These are phyloP conservation scores for Drosophila teissieri DNA, from an alignment of 1,140 invertebrate genomes.

Conservation along the genomic window DNA sequence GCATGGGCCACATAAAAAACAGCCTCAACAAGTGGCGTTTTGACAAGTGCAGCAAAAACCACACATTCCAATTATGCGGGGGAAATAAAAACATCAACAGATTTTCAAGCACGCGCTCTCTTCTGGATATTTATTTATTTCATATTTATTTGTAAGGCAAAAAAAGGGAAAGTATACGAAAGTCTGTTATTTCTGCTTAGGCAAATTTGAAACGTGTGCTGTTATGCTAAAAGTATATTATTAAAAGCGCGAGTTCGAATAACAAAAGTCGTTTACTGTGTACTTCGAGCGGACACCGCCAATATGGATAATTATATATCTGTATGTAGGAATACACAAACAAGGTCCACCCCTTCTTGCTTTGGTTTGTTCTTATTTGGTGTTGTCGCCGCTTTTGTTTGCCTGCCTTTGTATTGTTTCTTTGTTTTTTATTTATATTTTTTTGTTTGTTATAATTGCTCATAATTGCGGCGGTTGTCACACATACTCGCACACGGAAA, in stretches of 20 bases:
- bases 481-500: constrained; percentile 18
- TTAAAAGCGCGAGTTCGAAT: too few relatives aligned
- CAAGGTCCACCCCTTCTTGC: constrained; percentile 37
- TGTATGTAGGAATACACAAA: constrained; percentile 12
- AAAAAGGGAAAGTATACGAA: too few relatives aligned
- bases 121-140: not conserved
- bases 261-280: too few relatives aligned
- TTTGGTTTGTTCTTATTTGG: constrained; percentile 26
- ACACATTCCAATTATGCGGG: not conserved
- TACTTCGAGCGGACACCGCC: constrained; percentile 11
- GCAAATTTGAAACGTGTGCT: not conserved
- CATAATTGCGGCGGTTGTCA: constrained; percentile 72
- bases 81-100: not conserved
- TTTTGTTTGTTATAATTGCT: constrained; percentile 68
- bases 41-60: constrained; percentile 20
- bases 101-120: not conserved
- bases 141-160: too few relatives aligned
- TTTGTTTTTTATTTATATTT: constrained; percentile 22
- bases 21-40: constrained; percentile 2
- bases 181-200: too few relatives aligned
- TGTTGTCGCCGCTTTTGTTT: constrained; percentile 46
- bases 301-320: constrained; percentile 34
- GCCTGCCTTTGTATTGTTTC: constrained; percentile 28
- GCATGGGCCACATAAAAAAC: not conserved
- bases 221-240: not conserved